Evolutionary conservation across 2,797 vertebrate genomes (phyloP).

Genomic region (Danio choprae): DNA sequence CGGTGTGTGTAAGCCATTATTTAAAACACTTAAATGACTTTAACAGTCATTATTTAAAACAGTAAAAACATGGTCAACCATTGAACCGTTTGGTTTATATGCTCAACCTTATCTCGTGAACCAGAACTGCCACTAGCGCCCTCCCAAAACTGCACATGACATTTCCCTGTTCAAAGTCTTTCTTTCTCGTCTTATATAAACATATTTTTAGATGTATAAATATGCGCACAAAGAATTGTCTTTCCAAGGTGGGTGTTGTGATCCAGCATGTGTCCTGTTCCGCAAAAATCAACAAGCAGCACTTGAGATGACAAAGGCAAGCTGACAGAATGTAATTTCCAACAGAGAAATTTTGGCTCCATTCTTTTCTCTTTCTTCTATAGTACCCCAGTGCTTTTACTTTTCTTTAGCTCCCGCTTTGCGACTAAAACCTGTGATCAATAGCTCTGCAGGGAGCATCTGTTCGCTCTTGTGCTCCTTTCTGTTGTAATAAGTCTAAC

Average conservation of each 20-base stretch:
- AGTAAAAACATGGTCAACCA: too few relatives aligned
- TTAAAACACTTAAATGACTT: too few relatives aligned
- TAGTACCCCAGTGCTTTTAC: constrained; percentile 61
- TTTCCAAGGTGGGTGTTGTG: constrained; percentile 40
- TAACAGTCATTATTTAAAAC: too few relatives aligned
- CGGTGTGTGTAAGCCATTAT: too few relatives aligned
- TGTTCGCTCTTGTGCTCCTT: constrained; percentile 55
- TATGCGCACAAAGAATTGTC: constrained; percentile 44
- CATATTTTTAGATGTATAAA: constrained; percentile 7
- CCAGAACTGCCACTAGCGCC: background rate
- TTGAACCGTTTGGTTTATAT: too few relatives aligned
- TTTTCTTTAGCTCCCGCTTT: constrained; percentile 62
- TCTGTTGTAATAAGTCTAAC: constrained; percentile 76
- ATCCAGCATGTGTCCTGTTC: constrained; percentile 1
- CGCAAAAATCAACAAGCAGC: constrained; percentile 62
- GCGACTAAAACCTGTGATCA: constrained; percentile 72
- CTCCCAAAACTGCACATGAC: background rate
- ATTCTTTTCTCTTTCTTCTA: constrained; percentile 68
- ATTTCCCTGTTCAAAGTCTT: background rate
- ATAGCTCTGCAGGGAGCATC: constrained; percentile 71
- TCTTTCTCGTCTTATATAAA: background rate
- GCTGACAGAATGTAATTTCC: constrained; percentile 64
- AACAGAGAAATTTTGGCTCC: constrained; percentile 61
- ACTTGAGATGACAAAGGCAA: constrained; percentile 59
- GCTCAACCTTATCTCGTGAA: background rate